Base-by-base conservation (phyloP, 1,140 invertebrate species). In the Trichogramma pretiosum region DNA sequence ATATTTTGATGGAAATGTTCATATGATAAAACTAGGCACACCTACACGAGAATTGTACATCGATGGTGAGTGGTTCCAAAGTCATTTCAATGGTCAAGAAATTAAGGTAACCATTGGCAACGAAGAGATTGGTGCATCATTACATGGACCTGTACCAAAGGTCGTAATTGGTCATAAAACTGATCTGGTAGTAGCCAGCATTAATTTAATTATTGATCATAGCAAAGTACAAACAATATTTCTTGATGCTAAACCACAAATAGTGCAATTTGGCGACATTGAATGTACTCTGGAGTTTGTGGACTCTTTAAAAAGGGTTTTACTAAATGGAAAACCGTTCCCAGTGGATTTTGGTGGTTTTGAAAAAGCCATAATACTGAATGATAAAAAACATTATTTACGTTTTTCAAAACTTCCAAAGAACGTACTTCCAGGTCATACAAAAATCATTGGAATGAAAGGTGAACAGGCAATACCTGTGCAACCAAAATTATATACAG, bases 1-100 rank as follows among this genome's bases (percentile, higher is more conserved):
- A 22, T 73, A 78, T 9, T 76, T 87, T n/a, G 82, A 84, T 53
- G 84, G 84, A 3, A 72, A 79, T 64, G 63, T 77, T 8, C 84
- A 87, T 60, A 78, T 63, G 67, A 85, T 98, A 18, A 78, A 84
- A 56, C 84, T 98, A 50, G 94, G 95, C 26, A 87, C 85, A 18
- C 93, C 93, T 0, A 93, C 90, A 0, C 76, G 91, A 41, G 93
- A 98, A 65, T 70, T 99, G 2, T 92, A 85, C 53, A 83, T 98
- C 22, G 88, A 97, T 67, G 84, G 83, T n/a, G 74, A 78, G 24
- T 87, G 83, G 75, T 93, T 89, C 58, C 87, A 92, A 60, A 88
- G 89, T 59, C 87, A 85, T 54, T 96, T 98, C 67, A 93, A 92
- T 36, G 92, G 92, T 5, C 83, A 89, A 26, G 83, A 89, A 1